phyloP scores from a whole-genome alignment of 2,797 vertebrate genomes.

The Clarias fuscus region DNA sequence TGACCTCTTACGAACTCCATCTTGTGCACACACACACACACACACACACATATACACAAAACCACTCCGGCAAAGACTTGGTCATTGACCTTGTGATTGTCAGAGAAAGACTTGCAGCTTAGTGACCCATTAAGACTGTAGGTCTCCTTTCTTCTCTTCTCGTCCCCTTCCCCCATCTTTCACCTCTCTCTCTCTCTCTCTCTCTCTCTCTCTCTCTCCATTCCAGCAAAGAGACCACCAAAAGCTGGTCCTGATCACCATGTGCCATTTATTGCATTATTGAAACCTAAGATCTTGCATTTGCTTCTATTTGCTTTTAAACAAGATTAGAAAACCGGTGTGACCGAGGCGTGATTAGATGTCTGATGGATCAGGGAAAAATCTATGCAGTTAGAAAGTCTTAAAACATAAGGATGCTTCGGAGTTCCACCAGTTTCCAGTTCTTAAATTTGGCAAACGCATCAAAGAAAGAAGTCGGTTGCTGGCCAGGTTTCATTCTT shows the following conservation, averaged over 20 bases:
- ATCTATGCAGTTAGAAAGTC: neutral
- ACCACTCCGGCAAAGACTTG: slow-evolving; percentile 35
- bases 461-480: neutral
- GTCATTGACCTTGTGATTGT: slow-evolving; percentile 67
- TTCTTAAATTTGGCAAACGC: neutral
- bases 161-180: slow-evolving; percentile 27
- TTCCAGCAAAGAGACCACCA: slow-evolving; percentile 79
- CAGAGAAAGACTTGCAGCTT: slow-evolving; percentile 54
- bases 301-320: slow-evolving; percentile 58
- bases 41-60: slow-evolving; percentile 17
- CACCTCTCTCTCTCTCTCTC: slow-evolving; percentile 39
- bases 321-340: slow-evolving; percentile 1
- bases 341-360: neutral
- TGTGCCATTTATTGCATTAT: slow-evolving; percentile 71
- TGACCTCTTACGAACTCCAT: neutral
- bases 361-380: neutral
- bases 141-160: slow-evolving; percentile 33
- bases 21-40: slow-evolving; percentile 3
- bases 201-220: slow-evolving; percentile 64
- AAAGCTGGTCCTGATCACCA: slow-evolving; percentile 76
- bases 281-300: slow-evolving; percentile 68
- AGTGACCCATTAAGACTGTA: slow-evolving; percentile 61
- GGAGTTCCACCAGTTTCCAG: neutral
- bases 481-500: neutral
- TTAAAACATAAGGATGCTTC: neutral